Conservation (phyloP, 1,140 invertebrate species). For the Ectropis grisescens region DNA sequence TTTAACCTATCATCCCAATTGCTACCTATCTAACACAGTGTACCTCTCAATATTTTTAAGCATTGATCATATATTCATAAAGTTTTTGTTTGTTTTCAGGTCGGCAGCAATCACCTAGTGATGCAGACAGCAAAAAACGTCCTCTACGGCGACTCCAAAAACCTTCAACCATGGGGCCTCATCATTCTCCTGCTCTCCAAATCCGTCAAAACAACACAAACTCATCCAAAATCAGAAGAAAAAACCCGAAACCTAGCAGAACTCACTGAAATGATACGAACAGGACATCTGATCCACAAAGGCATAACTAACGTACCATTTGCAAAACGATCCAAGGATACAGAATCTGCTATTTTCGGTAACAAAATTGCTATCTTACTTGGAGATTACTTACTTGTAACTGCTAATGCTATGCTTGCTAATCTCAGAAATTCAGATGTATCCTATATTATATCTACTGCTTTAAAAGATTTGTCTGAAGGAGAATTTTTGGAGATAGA, state of each 20-base stretch:
- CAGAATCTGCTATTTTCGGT: slow-evolving; percentile 75
- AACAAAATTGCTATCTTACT: slow-evolving; percentile 92
- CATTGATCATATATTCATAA: too few relatives aligned
- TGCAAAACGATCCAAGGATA: slow-evolving; percentile 60
- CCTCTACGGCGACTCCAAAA: slow-evolving; percentile 86
- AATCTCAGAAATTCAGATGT: slow-evolving; percentile 78
- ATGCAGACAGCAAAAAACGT: slow-evolving; percentile 88
- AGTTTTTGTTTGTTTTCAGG: too few relatives aligned
- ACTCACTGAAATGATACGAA: slow-evolving; percentile 95
- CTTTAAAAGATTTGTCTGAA: slow-evolving; percentile 85
- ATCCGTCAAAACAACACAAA: slow-evolving; percentile 72
- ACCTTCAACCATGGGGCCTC: slow-evolving; percentile 89
- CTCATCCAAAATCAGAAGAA: slow-evolving; percentile 50
- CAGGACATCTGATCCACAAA: slow-evolving; percentile 92
- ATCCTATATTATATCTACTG: slow-evolving; percentile 86
- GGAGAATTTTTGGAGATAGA: slow-evolving; percentile 86
- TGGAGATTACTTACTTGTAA: slow-evolving; percentile 91
- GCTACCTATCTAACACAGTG: too few relatives aligned
- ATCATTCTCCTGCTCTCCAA: slow-evolving; percentile 90
- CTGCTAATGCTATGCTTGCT: slow-evolving; percentile 84
- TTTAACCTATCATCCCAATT: too few relatives aligned
- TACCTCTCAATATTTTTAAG: too few relatives aligned
- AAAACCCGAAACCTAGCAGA: slow-evolving; percentile 88
- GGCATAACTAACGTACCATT: slow-evolving; percentile 82
- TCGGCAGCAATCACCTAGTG: slow-evolving; percentile 91